A percentile compares a stretch with the other conserved stretches of the same genome.
phyloP scores from a whole-genome alignment of 2,113 vertebrate genomes.

The Alligator mississippiensis region DNA sequence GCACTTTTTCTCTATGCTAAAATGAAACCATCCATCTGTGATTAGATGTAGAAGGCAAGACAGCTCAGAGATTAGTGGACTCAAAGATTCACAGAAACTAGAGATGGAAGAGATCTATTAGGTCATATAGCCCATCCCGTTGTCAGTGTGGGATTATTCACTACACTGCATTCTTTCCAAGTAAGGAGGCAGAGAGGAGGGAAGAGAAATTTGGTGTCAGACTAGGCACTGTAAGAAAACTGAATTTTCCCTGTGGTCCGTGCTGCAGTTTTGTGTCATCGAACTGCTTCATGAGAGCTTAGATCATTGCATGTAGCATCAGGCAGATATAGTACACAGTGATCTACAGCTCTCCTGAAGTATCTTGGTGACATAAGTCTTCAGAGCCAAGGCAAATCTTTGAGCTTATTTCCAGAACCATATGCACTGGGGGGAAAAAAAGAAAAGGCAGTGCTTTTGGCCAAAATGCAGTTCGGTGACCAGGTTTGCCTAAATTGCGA shows the following conservation, averaged over 20 bases:
- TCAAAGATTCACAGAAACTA: background rate
- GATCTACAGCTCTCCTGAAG: background rate
- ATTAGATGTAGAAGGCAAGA: background rate
- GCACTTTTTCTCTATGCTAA: background rate
- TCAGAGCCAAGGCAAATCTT: background rate
- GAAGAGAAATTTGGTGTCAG: background rate
- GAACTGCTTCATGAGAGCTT: background rate
- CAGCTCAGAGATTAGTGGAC: background rate
- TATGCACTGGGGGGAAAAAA: background rate
- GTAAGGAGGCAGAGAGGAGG: background rate
- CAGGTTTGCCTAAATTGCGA: background rate
- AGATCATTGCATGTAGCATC: background rate
- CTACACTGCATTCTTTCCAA: background rate
- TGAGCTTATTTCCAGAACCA: background rate
- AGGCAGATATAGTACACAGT: accelerated
- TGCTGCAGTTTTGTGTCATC: background rate
- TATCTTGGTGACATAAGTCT: background rate
- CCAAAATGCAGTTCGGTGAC: background rate
- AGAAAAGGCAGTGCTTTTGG: background rate
- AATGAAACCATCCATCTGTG: background rate
- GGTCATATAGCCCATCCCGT: background rate
- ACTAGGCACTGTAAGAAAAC: background rate
- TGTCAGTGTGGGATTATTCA: background rate
- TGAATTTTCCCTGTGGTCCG: background rate
- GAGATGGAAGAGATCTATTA: background rate